These are phyloP conservation scores for Polyodon spathula DNA, from an alignment of 2,113 vertebrate genomes.

Conservation along the genomic window DNA sequence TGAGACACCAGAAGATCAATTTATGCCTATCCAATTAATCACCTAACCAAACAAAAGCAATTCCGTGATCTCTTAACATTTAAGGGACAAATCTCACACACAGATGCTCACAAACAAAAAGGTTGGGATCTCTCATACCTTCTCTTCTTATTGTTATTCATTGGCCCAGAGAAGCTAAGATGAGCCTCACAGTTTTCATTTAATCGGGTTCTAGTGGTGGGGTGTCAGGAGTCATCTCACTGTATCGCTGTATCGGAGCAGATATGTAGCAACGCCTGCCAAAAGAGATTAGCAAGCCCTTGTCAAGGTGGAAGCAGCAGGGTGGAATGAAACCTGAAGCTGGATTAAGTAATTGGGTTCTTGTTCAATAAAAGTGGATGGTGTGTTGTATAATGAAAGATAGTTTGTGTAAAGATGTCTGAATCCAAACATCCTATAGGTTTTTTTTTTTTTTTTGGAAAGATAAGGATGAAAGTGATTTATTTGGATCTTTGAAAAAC, in stretches of 20 bases:
- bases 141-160: constrained; percentile 77
- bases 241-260: constrained; percentile 42
- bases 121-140: constrained; percentile 33
- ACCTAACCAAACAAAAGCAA: too few relatives aligned
- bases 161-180: constrained; percentile 69
- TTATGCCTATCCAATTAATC: too few relatives aligned
- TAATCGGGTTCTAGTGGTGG: constrained; percentile 73
- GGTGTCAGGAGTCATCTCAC: constrained; percentile 59
- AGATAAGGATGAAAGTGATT: constrained; percentile 54
- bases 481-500: constrained; percentile 60
- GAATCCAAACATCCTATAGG: constrained; percentile 61
- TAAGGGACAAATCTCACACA: constrained; percentile 8
- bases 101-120: constrained; percentile 24
- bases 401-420: constrained; percentile 48
- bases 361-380: constrained; percentile 80
- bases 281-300: constrained; percentile 79
- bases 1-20: too few relatives aligned
- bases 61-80: too few relatives aligned
- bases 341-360: constrained; percentile 93
- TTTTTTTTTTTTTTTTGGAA: constrained; percentile 46
- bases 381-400: constrained; percentile 63
- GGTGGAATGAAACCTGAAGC: constrained; percentile 69
- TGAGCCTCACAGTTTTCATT: constrained; percentile 76
- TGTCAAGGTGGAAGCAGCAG: constrained; percentile 63
- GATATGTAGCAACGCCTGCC: constrained; percentile 61